Conservation (phyloP, 2,888 invertebrate species). For the Campaea margaritaria region DNA sequence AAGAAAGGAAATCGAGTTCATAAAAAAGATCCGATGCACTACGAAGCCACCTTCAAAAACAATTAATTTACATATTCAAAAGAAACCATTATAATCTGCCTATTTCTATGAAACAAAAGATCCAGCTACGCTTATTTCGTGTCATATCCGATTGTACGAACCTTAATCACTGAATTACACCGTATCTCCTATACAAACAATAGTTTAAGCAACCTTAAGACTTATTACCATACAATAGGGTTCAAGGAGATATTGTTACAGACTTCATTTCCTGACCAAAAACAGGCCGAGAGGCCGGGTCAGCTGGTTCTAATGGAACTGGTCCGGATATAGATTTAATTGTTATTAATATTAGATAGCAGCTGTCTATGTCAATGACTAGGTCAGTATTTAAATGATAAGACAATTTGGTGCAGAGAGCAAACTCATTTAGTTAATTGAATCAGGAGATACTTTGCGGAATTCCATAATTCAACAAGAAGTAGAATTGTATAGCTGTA, state of each 20-base stretch:
- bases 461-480: no score
- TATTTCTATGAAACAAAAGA: no score
- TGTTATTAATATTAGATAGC: slow-evolving; percentile 31
- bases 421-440: no score
- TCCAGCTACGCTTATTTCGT: no score
- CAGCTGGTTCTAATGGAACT: slow-evolving; percentile 28
- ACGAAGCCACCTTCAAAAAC: no score
- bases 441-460: no score
- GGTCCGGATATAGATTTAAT: slow-evolving; percentile 39
- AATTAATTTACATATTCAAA: no score
- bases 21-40: no score
- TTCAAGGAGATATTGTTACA: slow-evolving; percentile 26
- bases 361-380: slow-evolving; percentile 19
- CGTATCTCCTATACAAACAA: slow-evolving; percentile 12
- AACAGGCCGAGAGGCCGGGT: slow-evolving; percentile 10
- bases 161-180: slow-evolving; percentile 17
- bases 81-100: no score
- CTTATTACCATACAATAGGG: slow-evolving; percentile 32
- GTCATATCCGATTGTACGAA: slow-evolving; percentile 1
- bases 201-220: slow-evolving; percentile 17
- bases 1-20: no score
- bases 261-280: slow-evolving; percentile 25
- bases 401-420: neutral
- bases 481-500: no score
- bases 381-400: slow-evolving; percentile 16